Evolutionary conservation across 2,888 invertebrate species (phyloP), one percentile per base, ranked within the genome.

Genomic region (Cephus sareptanus): DNA sequence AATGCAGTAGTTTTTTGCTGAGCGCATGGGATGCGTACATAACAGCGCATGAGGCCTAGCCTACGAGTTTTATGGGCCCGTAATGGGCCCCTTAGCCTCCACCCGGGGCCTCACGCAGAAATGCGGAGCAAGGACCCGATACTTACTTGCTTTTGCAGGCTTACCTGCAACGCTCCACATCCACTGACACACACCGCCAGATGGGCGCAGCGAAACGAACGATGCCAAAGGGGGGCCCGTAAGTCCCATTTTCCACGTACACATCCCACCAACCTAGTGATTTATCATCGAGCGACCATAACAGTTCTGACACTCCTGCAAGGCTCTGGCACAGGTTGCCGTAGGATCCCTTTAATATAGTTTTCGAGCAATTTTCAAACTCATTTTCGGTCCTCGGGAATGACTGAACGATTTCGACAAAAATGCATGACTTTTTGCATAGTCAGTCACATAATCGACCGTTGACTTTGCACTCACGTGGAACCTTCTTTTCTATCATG

Each of bases 61-160:
- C 84, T 81, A 83, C 84, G 83, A 81, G 83, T 89, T 90, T 90
- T 89, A 90, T 85, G 89, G 85, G 82, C 84, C 82, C 83, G 86
- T 90, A 90, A 90, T 89, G 85, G 87, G 85, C 87, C 87, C 87
- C 85, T 87, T 85, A 81, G 85, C 83, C 82, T 82, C 84, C 81
- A 79, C 82, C 81, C 75, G 82, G 79, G 82, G 78, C 81, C 80
- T 79, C 83, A 76, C 82, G 83, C 79, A 83, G 85, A 84, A 86
- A 86, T 84, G 77, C 85, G 79, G 81, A 81, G 80, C 85, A 82
- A 82, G 84, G 79, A 83, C 82, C 81, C 81, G 78, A 82, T 81
- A 82, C 77, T 77, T 81, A 77, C 74, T 30, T 35, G 30, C 74
- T 30, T 35, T 33, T 23, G 34, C 71, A 31, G 71, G 30, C 71